Conservation (phyloP, 2,113 vertebrate species). For the Catharus minimus region DNA sequence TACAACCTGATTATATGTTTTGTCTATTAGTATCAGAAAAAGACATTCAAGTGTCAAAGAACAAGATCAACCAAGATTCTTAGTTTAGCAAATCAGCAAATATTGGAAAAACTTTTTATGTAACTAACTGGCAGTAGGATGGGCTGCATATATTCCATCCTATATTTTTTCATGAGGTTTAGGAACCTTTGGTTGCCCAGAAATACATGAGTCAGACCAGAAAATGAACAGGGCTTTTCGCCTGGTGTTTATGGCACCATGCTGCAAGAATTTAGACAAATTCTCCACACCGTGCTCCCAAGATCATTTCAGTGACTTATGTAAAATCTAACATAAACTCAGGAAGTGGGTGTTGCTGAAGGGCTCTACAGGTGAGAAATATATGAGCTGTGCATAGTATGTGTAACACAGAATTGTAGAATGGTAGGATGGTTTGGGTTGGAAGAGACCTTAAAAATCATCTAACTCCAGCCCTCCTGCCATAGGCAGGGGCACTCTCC, state of each 20-base stretch:
- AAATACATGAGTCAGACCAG: neutral
- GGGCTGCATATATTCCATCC: neutral
- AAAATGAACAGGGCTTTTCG: neutral
- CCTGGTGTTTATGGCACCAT: neutral
- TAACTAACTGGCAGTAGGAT: neutral
- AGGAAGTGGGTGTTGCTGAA: neutral
- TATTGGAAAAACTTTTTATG: neutral
- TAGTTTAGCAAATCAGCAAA: neutral
- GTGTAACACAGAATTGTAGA: neutral
- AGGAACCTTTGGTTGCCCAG: neutral
- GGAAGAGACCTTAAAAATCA: neutral
- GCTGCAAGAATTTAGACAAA: neutral
- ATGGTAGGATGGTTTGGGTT: neutral
- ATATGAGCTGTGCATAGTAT: neutral
- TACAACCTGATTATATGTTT: neutral
- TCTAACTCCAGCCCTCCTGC: neutral
- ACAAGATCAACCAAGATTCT: neutral
- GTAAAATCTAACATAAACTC: neutral
- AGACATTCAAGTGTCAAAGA: neutral
- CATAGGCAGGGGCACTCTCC: neutral
- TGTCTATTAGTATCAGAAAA: neutral
- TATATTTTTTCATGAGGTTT: neutral
- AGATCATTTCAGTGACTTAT: neutral
- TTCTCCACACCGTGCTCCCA: neutral
- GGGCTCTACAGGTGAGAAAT: neutral